A percentile compares a stretch with the other conserved stretches of the same genome.
These are phyloP conservation scores for Silurus meridionalis DNA, from an alignment of 2,113 vertebrate genomes.

Conservation along the genomic window DNA sequence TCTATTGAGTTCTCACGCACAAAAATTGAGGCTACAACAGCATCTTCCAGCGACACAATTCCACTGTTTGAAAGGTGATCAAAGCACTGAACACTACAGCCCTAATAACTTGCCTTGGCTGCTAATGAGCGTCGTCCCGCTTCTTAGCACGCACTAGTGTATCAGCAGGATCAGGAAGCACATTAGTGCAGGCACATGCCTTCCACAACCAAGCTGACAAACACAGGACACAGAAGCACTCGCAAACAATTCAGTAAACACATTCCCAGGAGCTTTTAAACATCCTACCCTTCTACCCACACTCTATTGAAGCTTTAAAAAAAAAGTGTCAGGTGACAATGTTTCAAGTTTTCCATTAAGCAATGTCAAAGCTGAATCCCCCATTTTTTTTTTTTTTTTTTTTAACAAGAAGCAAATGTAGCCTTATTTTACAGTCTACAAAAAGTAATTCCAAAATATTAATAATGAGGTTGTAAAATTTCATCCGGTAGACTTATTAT, in stretches of 20 bases:
- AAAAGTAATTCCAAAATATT: neutral
- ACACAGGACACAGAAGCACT: slow-evolving; percentile 24
- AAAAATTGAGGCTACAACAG: neutral
- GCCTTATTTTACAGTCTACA: neutral
- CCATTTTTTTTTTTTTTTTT: neutral
- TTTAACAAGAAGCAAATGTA: neutral
- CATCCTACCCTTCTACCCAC: neutral
- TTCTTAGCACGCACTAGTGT: neutral
- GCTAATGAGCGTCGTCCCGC: slow-evolving; percentile 3
- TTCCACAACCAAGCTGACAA: slow-evolving; percentile 22
- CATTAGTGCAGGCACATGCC: slow-evolving; percentile 17
- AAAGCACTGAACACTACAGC: neutral
- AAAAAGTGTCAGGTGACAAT: neutral
- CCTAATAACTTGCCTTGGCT: neutral
- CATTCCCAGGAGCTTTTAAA: slow-evolving; percentile 14
- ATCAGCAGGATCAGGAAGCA: slow-evolving; percentile 37
- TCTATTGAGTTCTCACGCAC: neutral
- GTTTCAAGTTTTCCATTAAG: neutral
- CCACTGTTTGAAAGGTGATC: neutral
- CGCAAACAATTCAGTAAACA: slow-evolving; percentile 23
- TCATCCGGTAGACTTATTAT: neutral
- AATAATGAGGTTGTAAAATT: neutral
- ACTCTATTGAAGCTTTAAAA: neutral
- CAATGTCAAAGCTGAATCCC: neutral
- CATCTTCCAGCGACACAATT: neutral